These are phyloP conservation scores for Microctonus brassicae DNA, from an alignment of 2,888 invertebrate genomes.

Conservation along the genomic window DNA sequence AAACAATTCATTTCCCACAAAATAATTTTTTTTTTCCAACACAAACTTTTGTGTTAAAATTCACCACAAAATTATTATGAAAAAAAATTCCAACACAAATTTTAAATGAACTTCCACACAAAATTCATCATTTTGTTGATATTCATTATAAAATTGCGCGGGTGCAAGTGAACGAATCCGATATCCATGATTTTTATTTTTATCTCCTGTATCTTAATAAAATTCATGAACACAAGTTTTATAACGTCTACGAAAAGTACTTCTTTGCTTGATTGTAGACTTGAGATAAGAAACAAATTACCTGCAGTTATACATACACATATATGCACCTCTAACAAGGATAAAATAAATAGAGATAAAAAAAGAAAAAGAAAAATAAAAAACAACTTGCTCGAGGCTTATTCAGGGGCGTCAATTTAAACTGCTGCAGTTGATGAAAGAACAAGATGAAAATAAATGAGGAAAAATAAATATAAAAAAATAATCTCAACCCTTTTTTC, in stretches of 20 bases:
- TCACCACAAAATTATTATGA: too few species aligned
- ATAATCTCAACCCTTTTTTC: too few species aligned
- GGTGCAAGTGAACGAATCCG: conserved; percentile 21
- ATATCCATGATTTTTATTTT: conserved; percentile 50
- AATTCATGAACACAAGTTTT: conserved; percentile 63
- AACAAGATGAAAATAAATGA: conserved; percentile 1
- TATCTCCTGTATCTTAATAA: conserved; percentile 62
- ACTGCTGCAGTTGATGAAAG: background rate
- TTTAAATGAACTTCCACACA: conserved; percentile 1
- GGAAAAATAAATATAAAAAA: conserved; percentile 23
- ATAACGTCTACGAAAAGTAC: conserved; percentile 58
- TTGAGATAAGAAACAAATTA: conserved; percentile 65
- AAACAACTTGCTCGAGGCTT: background rate
- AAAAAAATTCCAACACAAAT: too few species aligned
- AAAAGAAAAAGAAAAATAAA: background rate
- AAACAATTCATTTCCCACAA: too few species aligned
- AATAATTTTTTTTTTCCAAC: too few species aligned
- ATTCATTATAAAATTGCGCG: conserved; percentile 27
- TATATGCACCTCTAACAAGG: conserved; percentile 6
- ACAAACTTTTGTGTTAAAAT: too few species aligned
- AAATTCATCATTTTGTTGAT: background rate
- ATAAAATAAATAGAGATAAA: background rate
- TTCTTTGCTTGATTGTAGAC: conserved; percentile 60
- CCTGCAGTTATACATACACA: conserved; percentile 47
- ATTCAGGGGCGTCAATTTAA: background rate